Percentiles rank a stretch among this genome's conserved stretches.
These are phyloP conservation scores for Chiloscyllium plagiosum DNA, from an alignment of 2,113 vertebrate genomes.

Conservation along the genomic window DNA sequence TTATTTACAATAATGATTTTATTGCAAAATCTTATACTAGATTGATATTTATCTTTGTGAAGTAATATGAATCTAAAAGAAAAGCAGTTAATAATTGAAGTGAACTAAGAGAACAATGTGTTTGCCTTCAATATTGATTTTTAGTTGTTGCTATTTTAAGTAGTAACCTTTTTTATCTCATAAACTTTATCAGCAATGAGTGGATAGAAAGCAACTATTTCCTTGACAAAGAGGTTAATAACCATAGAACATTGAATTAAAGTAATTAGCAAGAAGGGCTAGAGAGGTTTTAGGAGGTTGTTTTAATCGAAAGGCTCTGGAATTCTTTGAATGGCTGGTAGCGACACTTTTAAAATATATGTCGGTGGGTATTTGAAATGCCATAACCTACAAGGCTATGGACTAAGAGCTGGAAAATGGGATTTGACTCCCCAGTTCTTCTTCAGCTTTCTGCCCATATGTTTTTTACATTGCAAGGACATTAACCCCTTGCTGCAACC, in stretches of 20 bases:
- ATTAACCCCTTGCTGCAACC: neutral
- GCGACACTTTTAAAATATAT: neutral
- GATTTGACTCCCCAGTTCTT: neutral
- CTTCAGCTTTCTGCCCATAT: neutral
- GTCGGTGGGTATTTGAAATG: neutral
- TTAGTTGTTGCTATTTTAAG: neutral
- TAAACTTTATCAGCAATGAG: neutral
- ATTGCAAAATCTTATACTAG: neutral
- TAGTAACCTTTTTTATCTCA: neutral
- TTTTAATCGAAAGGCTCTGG: neutral
- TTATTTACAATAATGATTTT: neutral
- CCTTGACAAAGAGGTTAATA: neutral
- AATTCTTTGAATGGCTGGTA: neutral
- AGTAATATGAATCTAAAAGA: neutral
- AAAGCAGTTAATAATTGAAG: neutral
- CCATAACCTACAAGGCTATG: neutral
- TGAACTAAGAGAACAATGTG: neutral
- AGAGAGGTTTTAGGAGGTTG: neutral
- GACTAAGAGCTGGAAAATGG: neutral
- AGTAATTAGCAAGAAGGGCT: neutral
- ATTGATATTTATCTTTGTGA: neutral
- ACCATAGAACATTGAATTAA: neutral
- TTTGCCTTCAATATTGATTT: neutral
- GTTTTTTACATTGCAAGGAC: neutral
- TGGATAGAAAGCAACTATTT: neutral